Evolutionary conservation across 1,140 invertebrate genomes (phyloP), one percentile per base, ranked within the genome.

Genomic region (Trichonephila clavipes): DNA sequence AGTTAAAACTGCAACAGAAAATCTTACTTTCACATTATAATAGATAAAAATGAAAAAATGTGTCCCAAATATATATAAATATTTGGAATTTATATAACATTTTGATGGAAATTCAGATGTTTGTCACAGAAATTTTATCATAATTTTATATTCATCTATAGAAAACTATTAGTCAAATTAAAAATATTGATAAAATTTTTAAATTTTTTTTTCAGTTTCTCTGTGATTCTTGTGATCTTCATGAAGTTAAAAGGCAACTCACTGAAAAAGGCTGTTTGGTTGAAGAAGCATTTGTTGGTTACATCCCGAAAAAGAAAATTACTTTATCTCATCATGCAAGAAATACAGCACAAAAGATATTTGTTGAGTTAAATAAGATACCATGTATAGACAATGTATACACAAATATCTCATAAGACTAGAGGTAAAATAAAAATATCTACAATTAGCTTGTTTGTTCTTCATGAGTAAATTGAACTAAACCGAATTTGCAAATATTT

Each of bases 211-310:
- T 92, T 40, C 44, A 93, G 92, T 93, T 93, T 64, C 62, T 44
- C 64, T 93, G 85, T 88, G 69, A 88, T 40, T 69, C 92, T 64
- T 34, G 51, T 59, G 59, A 77, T 40, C 40, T 93, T 8, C 92
- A 88, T 77, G 44, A 88, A 64, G 86, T 93, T 7, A 93, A 81
- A 82, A 34, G n/a, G 19, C 58, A 24, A 18, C 92, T 93, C 62
- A 28, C 12, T n/a, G 34, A 93, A 72, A 40, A 72, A 61, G 40
- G 24, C 12, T 87, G 64, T 87, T 44, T 72, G 8, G 51, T 93
- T 59, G 92, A 93, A 77, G 92, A 93, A 51, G 85, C 86, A 24
- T 93, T 58, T 77, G 92, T 93, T n/a, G 92, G 92, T 14, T 88
- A 59, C 24, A 62, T 88, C 8, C 92, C 92, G 16, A 93, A 93